Evolutionary conservation across 1,140 invertebrate genomes (phyloP).

Genomic region (Drosophila triauraria): DNA sequence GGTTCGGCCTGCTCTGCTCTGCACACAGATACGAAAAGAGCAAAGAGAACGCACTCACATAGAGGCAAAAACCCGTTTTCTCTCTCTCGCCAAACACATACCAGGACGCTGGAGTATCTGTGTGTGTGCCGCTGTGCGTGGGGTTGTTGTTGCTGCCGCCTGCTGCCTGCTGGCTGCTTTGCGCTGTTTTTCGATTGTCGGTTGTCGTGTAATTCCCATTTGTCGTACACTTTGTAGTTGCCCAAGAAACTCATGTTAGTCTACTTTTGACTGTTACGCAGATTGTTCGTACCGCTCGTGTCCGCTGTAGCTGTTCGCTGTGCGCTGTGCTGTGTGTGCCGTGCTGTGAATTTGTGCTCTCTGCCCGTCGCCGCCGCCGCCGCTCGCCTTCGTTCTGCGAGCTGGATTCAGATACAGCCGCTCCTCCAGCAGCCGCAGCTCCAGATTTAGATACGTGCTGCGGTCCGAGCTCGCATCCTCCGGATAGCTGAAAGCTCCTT

Average conservation of each 20-base stretch:
- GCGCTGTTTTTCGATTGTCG: slow-evolving; percentile 82
- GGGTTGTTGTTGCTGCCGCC: slow-evolving; percentile 60
- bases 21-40: slow-evolving; percentile 23
- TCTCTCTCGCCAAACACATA: slow-evolving; percentile 34
- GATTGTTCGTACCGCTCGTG: slow-evolving; percentile 82
- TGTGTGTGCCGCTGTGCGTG: slow-evolving; percentile 41
- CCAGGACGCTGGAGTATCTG: slow-evolving; percentile 7
- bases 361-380: slow-evolving; percentile 33
- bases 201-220: slow-evolving; percentile 85
- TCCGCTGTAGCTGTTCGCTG: slow-evolving; percentile 27
- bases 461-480: slow-evolving; percentile 27
- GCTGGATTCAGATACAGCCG: slow-evolving; percentile 36
- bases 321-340: slow-evolving; percentile 36
- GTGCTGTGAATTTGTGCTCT: slow-evolving; percentile 50
- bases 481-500: slow-evolving; percentile 30
- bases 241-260: slow-evolving; percentile 85
- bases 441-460: slow-evolving; percentile 27
- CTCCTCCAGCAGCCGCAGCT: slow-evolving; percentile 18
- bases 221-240: slow-evolving; percentile 85
- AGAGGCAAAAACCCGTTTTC: slow-evolving; percentile 69
- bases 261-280: slow-evolving; percentile 85
- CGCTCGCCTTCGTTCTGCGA: slow-evolving; percentile 38
- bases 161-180: slow-evolving; percentile 31
- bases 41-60: slow-evolving; percentile 21
- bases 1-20: slow-evolving; percentile 8